Evolutionary conservation across 64 coral and sea anemone species (phyloP).

Genomic region (Trachythela sp.): DNA sequence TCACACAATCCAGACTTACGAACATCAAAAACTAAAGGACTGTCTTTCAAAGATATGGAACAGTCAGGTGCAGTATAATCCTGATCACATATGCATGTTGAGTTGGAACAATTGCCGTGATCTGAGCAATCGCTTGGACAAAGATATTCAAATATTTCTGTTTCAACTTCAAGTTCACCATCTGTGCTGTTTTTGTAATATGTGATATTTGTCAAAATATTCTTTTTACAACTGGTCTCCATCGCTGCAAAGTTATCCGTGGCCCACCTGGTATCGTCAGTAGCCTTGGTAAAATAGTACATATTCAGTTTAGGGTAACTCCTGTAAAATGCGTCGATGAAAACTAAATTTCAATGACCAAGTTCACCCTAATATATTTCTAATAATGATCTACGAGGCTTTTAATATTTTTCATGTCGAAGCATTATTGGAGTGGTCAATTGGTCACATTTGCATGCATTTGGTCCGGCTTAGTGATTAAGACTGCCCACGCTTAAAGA

Average conservation of each 20-base stretch:
- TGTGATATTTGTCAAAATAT: neutral
- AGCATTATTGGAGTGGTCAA: too few relatives aligned
- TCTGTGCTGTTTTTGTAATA: neutral
- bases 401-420: too few relatives aligned
- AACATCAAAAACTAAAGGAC: slow-evolving; percentile 5
- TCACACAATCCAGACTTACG: neutral
- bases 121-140: slow-evolving; percentile 29
- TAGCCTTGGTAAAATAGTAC: neutral
- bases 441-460: too few relatives aligned
- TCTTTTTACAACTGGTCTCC: neutral
- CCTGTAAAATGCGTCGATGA: too few relatives aligned
- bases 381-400: too few relatives aligned
- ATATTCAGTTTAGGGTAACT: too few relatives aligned
- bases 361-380: too few relatives aligned
- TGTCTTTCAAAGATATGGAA: slow-evolving; percentile 24
- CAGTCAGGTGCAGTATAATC: slow-evolving; percentile 26
- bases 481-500: too few relatives aligned
- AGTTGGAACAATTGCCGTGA: slow-evolving; percentile 15
- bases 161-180: neutral
- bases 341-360: too few relatives aligned
- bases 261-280: neutral
- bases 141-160: slow-evolving; percentile 6
- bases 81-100: slow-evolving; percentile 10
- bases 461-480: too few relatives aligned
- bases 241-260: neutral